phyloP scores from a whole-genome alignment of 2,797 vertebrate species.

The Phaenicophaeus curvirostris region DNA sequence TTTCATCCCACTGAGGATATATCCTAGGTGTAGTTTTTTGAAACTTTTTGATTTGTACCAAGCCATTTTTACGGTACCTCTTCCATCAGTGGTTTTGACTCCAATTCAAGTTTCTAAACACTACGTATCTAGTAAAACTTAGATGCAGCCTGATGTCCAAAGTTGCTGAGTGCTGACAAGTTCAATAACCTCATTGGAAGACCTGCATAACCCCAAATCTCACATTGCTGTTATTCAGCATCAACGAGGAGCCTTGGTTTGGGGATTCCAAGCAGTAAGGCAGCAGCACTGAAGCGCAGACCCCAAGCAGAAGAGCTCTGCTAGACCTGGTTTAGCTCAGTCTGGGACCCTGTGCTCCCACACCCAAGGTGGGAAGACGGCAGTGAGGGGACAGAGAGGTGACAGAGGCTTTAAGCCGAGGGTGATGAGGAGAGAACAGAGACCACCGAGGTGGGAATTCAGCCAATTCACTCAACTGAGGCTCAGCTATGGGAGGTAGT shows the following conservation, averaged over 20 bases:
- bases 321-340: neutral
- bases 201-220: neutral
- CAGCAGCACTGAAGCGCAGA: neutral
- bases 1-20: neutral
- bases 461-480: neutral
- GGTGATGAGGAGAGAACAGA: neutral
- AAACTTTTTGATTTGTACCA: neutral
- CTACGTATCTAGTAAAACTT: neutral
- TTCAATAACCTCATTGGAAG: neutral
- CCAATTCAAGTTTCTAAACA: neutral
- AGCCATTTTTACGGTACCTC: neutral
- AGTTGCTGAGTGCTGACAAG: neutral
- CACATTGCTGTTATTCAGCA: neutral
- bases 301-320: neutral
- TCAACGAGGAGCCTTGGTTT: neutral
- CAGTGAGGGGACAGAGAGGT: neutral
- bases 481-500: neutral
- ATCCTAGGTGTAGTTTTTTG: neutral
- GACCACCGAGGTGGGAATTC: neutral
- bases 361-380: neutral
- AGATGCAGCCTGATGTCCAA: neutral
- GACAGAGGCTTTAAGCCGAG: neutral
- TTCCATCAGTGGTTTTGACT: neutral
- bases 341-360: neutral
- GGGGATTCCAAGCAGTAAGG: neutral